A percentile compares a stretch with the other conserved stretches of the same genome.
phyloP scores from a whole-genome alignment of 2,888 invertebrate genomes.

The Malachius bipustulatus region DNA sequence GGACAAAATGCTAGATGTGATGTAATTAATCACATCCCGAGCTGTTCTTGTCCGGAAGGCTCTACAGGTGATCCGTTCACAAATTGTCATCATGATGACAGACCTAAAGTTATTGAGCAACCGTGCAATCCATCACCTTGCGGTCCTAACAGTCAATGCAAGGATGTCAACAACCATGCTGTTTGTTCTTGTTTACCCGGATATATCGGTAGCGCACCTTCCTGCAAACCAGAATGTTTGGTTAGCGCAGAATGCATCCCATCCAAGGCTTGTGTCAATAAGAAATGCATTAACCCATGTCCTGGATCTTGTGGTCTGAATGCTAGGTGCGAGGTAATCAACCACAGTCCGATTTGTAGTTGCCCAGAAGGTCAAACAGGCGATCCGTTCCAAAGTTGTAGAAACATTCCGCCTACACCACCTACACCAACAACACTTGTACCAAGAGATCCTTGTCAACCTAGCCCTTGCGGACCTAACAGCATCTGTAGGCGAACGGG shows the following conservation, averaged over 20 bases:
- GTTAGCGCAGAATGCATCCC: constrained; percentile 42
- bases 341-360: constrained; percentile 44
- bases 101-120: constrained; percentile 24
- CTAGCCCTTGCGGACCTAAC: constrained; percentile 75
- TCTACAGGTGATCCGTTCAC: constrained; percentile 49
- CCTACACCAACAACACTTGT: constrained; percentile 30
- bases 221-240: constrained; percentile 43
- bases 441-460: constrained; percentile 52
- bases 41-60: constrained; percentile 57
- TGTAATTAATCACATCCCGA: constrained; percentile 58
- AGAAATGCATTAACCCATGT: constrained; percentile 46
- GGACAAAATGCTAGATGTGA: constrained; percentile 58
- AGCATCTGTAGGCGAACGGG: constrained; percentile 56
- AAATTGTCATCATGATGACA: constrained; percentile 26
- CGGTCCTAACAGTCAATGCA: constrained; percentile 44
- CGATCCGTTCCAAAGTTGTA: constrained; percentile 68
- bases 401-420: constrained; percentile 41
- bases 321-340: constrained; percentile 43
- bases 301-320: constrained; percentile 43
- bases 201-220: constrained; percentile 44
- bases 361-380: constrained; percentile 51
- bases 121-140: constrained; percentile 43
- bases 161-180: constrained; percentile 39
- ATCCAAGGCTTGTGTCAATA: constrained; percentile 40
- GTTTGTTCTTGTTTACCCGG: constrained; percentile 42